Evolutionary conservation across 2,888 invertebrate species (phyloP).

Genomic region (Eucriotettix oculatus): DNA sequence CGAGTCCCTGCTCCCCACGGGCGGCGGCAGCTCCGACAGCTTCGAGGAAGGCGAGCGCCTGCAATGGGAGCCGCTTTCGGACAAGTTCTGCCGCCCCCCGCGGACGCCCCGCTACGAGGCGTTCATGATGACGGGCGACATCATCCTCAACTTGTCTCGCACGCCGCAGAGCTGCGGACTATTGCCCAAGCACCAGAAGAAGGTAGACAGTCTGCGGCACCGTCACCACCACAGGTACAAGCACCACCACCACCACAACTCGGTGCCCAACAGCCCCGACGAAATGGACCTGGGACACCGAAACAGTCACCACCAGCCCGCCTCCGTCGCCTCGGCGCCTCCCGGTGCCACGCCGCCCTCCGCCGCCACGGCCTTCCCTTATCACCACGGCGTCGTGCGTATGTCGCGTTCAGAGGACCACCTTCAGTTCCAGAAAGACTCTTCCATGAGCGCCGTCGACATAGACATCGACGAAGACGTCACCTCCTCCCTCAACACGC

Average conservation of each 20-base stretch:
- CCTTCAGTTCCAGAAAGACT: conserved; percentile 64
- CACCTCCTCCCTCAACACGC: conserved; percentile 81
- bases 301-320: conserved; percentile 21
- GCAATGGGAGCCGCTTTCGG: conserved; percentile 35
- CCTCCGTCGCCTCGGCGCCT: conserved; percentile 35
- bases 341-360: conserved; percentile 23
- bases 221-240: conserved; percentile 16
- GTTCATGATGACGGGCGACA: conserved; percentile 95
- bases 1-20: not conserved
- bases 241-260: conserved; percentile 28
- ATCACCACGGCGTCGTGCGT: conserved; percentile 46
- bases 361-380: conserved; percentile 16
- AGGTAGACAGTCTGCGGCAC: conserved; percentile 22
- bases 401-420: conserved; percentile 88
- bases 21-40: not conserved
- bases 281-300: conserved; percentile 29
- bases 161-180: conserved; percentile 51
- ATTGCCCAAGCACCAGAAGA: conserved; percentile 40
- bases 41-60: conserved; percentile 13
- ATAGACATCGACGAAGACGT: conserved; percentile 88
- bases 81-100: conserved; percentile 24
- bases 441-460: conserved; percentile 66
- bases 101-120: conserved; percentile 61
- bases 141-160: conserved; percentile 80
- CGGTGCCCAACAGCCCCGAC: conserved; percentile 54